Percentiles rank a stretch among this genome's conserved stretches.
Evolutionary conservation across 2,888 invertebrate species (phyloP).

Genomic region (Agrotis clavis): DNA sequence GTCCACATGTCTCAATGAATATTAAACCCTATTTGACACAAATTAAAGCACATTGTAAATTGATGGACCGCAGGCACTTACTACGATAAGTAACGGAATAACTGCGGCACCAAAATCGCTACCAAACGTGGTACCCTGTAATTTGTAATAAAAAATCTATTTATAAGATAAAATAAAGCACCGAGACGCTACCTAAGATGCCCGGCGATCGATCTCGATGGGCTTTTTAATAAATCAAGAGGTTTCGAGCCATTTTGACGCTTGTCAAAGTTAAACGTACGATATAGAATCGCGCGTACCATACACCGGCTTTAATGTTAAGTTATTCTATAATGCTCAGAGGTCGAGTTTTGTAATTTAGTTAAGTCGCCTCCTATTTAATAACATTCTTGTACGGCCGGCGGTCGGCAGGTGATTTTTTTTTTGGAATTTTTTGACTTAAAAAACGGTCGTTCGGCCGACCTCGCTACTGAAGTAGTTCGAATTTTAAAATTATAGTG

Average conservation of each 20-base stretch:
- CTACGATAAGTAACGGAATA: slow-evolving; percentile 74
- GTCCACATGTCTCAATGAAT: slow-evolving; percentile 70
- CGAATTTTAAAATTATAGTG: slow-evolving; percentile 88
- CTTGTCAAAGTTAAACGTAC: slow-evolving; percentile 84
- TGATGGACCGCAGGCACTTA: slow-evolving; percentile 75
- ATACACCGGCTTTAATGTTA: slow-evolving; percentile 76
- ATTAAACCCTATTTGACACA: slow-evolving; percentile 81
- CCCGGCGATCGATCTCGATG: slow-evolving; percentile 86
- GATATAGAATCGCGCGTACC: slow-evolving; percentile 82
- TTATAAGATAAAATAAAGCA: slow-evolving; percentile 90
- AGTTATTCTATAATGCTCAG: slow-evolving; percentile 89
- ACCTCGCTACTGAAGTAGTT: slow-evolving; percentile 90
- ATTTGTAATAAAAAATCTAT: slow-evolving; percentile 91
- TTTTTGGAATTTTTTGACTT: slow-evolving; percentile 75
- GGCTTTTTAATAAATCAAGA: slow-evolving; percentile 86
- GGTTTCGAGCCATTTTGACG: slow-evolving; percentile 84
- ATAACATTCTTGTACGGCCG: slow-evolving; percentile 84
- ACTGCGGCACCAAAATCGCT: slow-evolving; percentile 86
- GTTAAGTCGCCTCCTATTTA: slow-evolving; percentile 91
- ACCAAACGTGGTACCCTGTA: slow-evolving; percentile 90
- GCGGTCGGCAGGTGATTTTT: slow-evolving; percentile 86
- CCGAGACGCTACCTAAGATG: slow-evolving; percentile 89
- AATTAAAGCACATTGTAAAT: slow-evolving; percentile 82
- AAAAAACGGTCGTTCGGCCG: slow-evolving; percentile 76
- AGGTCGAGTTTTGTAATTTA: slow-evolving; percentile 90